Evolutionary conservation across 2,797 vertebrate species (phyloP), one percentile per base, ranked within the genome.

Genomic region (Lemur catta): DNA sequence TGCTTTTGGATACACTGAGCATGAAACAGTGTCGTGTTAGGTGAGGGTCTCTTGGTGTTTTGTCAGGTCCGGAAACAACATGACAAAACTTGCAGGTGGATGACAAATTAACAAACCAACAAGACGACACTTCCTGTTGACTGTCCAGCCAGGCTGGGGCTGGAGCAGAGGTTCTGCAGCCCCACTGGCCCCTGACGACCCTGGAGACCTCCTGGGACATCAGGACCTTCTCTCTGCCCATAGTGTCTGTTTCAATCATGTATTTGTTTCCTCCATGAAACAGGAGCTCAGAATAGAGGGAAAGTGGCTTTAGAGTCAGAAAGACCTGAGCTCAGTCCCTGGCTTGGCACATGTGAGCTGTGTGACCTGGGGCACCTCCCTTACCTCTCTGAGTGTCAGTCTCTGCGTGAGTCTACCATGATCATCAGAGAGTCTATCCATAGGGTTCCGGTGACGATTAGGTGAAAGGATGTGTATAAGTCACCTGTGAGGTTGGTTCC

Each of bases 231-330:
- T 59, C 17, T 80, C 59, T 75, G 22, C 33, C 5, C 30, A 1
- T 7, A 35, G 26, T 43, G 9, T 85, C 43, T 52, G 1, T 57
- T 79, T 38, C 9, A 1, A 48, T 4, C 52, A 8, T 10, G 4
- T 50, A 67, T 94, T 92, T 72, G 8, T 84, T 86, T 52, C 59
- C 80, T 38, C 82, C 22, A 41, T 67, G 55, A 94, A 46, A 65
- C 41, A 12, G 22, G 30, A 80, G 50, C 24, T 81, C 48, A 41
- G 41, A 84, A 33, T 9, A 61, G 33, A 35, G 35, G 18, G 28
- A 52, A 28, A 5, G 30, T 48, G 59, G 38, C 33, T 18, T 61
- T n/a, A 86, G 61, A 61, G 11, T 78, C 84, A 41, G 22, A 82
- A 28, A 86, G 61, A 35, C 33, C 35, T 18, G 14, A 33, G 46